Conservation (phyloP, 2,113 vertebrate species). For the Apteryx mantelli region DNA sequence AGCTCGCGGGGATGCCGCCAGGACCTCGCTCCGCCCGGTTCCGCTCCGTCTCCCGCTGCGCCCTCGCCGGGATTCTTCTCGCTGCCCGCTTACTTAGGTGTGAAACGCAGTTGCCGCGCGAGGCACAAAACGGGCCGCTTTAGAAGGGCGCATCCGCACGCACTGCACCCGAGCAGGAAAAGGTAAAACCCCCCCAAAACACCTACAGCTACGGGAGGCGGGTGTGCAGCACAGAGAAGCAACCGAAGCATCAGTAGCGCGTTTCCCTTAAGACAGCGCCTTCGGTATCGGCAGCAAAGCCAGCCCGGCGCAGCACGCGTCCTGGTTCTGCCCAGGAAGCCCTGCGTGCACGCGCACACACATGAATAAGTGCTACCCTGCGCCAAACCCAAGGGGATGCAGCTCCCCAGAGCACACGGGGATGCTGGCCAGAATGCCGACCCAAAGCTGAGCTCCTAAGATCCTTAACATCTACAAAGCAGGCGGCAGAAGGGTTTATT, state of each 20-base stretch:
- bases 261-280: not conserved
- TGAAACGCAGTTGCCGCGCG: not conserved
- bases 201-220: not conserved
- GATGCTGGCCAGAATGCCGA: not conserved
- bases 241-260: no score
- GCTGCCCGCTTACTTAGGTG: not conserved
- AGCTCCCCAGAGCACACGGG: not conserved
- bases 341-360: not conserved
- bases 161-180: not conserved
- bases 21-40: no score
- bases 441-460: not conserved
- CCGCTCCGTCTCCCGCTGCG: not conserved
- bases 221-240: rapidly evolving
- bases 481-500: not conserved
- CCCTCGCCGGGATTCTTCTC: no score
- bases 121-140: not conserved
- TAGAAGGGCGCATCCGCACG: not conserved
- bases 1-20: not conserved
- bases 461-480: not conserved
- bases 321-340: no score
- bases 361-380: no score
- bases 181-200: not conserved
- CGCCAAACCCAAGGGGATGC: not conserved
- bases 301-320: not conserved
- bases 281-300: not conserved